Base-by-base conservation (phyloP, 2,113 vertebrate genomes). In the Lontra canadensis region DNA sequence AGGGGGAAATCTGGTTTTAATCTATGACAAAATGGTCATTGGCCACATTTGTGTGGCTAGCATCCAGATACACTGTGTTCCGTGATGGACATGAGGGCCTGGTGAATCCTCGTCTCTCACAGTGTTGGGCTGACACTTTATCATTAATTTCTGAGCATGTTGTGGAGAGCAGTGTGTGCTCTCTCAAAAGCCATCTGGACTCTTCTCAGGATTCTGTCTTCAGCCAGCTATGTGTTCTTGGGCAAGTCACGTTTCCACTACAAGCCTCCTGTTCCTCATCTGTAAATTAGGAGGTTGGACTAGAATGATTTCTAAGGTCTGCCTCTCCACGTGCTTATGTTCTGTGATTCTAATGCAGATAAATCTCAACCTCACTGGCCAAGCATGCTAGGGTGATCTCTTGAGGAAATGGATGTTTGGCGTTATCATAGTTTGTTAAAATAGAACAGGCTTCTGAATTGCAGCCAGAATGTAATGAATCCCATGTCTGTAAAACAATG, bases 401-500 rank as follows among this genome's bases (percentile, higher is more conserved):
- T 85, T 0, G 47, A 90, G 96, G 85, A 95, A 65, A 85, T 49
- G 95, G 80, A 88, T 71, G 88, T 78, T 94, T 95, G 97, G 96
- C 21, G 0, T 94, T 92, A 80, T 92, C 81, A 4, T 36, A 29
- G 6, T 78, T 78, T 67, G 83, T 86, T 96, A 97, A 97, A 94
- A 85, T 47, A 95, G 92, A 97, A 90, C 97, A 97, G 96, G 39
- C 96, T 94, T 82, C 92, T 96, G 97, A 93, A 65, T 31, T 57
- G 79, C 3, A 13, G 83, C 97, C 97, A 97, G 42, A 79, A 96
- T 84, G 44, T 95, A 74, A 96, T 63, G 97, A 98, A 98, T 94
- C 97, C 97, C 82, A 97, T 98, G 95, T 82, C 94, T 98, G 88
- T 93, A 88, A 96, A 90, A 92, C 90, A 69, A 92, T 91, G 94